phyloP scores from a whole-genome alignment of 2,113 vertebrate species.

The Dromas ardeola region DNA sequence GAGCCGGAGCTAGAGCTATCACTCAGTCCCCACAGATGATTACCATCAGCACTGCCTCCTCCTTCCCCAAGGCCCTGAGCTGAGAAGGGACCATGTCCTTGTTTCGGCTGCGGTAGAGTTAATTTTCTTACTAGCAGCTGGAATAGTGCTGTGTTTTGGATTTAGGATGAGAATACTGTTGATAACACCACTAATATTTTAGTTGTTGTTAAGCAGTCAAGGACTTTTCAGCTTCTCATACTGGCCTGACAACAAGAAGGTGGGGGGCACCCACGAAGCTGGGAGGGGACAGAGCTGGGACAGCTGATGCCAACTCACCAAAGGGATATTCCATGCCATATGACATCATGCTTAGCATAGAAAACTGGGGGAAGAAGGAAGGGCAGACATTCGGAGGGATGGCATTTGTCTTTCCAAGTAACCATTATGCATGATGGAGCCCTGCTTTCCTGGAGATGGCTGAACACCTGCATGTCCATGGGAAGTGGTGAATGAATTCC shows the following conservation, averaged over 20 bases:
- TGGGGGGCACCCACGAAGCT: neutral
- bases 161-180: neutral
- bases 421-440: neutral
- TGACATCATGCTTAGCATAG: neutral
- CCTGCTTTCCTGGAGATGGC: neutral
- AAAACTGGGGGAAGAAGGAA: neutral
- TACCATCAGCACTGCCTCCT: neutral
- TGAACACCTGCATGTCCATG: neutral
- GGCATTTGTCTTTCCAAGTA: neutral
- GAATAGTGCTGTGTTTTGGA: neutral
- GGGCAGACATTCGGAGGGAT: neutral
- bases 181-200: neutral
- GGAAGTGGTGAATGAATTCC: neutral
- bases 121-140: neutral
- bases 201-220: neutral
- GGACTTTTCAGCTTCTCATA: neutral
- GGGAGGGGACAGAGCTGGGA: neutral
- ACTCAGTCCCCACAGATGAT: rapidly evolving
- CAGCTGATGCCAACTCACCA: neutral
- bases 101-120: neutral
- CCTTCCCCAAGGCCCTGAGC: neutral
- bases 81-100: neutral
- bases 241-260: neutral
- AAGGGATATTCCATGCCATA: neutral
- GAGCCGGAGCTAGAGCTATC: neutral